Conservation (phyloP, 2,113 vertebrate genomes). For the Sterna hirundo region DNA sequence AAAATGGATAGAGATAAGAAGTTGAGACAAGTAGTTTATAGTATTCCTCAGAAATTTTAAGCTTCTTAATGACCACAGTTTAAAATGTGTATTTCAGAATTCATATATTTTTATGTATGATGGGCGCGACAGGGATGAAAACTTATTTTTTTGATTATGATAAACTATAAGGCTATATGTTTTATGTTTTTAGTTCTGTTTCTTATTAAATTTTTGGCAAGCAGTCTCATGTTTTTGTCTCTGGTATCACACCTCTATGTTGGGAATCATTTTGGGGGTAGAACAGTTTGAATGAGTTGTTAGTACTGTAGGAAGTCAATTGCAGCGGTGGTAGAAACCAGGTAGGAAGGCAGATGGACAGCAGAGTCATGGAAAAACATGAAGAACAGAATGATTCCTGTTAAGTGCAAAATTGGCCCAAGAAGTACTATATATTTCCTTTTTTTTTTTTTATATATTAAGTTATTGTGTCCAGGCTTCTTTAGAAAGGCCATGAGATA, state of each 20-base stretch:
- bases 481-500: background rate
- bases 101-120: background rate
- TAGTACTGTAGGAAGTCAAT: background rate
- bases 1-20: background rate
- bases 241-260: background rate
- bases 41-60: background rate
- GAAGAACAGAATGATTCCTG: background rate
- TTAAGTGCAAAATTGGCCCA: background rate
- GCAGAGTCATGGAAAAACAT: background rate
- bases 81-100: background rate
- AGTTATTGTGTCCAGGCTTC: background rate
- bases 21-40: background rate
- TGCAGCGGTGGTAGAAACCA: background rate
- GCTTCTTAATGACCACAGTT: background rate
- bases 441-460: background rate
- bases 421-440: background rate
- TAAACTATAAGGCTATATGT: background rate
- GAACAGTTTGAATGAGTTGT: background rate
- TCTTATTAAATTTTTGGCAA: background rate
- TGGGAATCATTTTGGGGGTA: background rate
- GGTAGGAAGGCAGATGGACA: background rate
- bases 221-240: background rate
- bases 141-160: background rate
- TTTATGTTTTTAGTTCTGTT: background rate
- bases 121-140: background rate